Percentiles rank a stretch among this genome's conserved stretches.
phyloP scores from a whole-genome alignment of 2,888 invertebrate genomes.

The Thecophora atra region DNA sequence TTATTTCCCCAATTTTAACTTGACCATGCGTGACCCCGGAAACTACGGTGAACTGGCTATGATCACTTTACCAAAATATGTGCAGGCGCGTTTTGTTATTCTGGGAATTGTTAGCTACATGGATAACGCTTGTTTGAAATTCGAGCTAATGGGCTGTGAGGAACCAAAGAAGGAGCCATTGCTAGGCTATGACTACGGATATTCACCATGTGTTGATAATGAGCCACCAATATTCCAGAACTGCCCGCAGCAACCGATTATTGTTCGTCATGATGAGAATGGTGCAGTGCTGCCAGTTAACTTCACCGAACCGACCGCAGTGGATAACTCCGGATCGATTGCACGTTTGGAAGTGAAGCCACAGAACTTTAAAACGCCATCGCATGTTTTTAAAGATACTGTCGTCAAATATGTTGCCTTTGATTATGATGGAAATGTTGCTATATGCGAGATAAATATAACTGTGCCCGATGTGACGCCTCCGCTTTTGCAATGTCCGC shows the following conservation, averaged over 20 bases:
- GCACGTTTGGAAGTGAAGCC: constrained; percentile 93
- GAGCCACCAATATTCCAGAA: constrained; percentile 97
- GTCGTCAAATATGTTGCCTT: constrained; percentile 95
- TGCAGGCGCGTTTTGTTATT: constrained; percentile 92
- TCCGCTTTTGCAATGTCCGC: constrained; percentile 88
- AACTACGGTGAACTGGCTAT: constrained; percentile 96
- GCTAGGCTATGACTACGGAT: constrained; percentile 92
- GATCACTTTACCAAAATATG: constrained; percentile 93
- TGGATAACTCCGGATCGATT: constrained; percentile 95
- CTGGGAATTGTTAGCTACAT: constrained; percentile 95
- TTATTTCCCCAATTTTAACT: constrained; percentile 95
- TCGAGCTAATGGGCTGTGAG: constrained; percentile 95
- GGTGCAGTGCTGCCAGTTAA: constrained; percentile 91
- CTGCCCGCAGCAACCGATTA: constrained; percentile 91
- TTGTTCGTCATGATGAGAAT: constrained; percentile 87
- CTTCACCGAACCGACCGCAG: constrained; percentile 91
- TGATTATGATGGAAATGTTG: constrained; percentile 97
- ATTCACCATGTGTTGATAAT: constrained; percentile 93
- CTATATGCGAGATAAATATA: constrained; percentile 95
- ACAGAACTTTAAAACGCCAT: constrained; percentile 87
- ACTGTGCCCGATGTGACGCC: constrained; percentile 94
- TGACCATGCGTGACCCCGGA: constrained; percentile 94
- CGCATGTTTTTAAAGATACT: constrained; percentile 88
- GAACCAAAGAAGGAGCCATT: constrained; percentile 83
- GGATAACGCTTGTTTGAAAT: constrained; percentile 95